A percentile compares a stretch with the other conserved stretches of the same genome.
These are phyloP conservation scores for Pseudolaguvia tuberculata DNA, from an alignment of 2,113 vertebrate species.

Conservation along the genomic window DNA sequence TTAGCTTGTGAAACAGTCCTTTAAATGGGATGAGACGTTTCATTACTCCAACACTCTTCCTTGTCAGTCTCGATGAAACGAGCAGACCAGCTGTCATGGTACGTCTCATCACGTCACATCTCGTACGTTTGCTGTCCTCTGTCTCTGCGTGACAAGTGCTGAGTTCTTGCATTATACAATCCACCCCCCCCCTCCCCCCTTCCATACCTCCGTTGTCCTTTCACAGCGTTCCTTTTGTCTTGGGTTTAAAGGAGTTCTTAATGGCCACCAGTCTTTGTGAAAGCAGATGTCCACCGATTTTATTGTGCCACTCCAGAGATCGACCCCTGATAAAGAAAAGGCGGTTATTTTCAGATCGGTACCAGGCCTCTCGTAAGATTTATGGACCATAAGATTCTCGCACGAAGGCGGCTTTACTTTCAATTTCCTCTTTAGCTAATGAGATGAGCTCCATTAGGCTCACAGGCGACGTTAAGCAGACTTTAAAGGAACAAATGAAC, in stretches of 20 bases:
- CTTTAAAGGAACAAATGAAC: conserved; percentile 30
- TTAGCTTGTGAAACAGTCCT: conserved; percentile 34
- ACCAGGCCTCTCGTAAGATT: conserved; percentile 21
- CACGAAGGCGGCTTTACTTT: conserved; percentile 40
- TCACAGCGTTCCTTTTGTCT: conserved; percentile 57
- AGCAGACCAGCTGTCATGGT: conserved; percentile 14
- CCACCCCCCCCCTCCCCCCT: no score
- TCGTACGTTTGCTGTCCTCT: conserved; percentile 23
- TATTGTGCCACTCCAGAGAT: conserved; percentile 71
- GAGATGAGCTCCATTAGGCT: conserved; percentile 41
- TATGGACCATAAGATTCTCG: conserved; percentile 12
- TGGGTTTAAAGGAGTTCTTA: conserved; percentile 64
- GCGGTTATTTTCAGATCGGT: not conserved
- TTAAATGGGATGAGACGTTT: conserved; percentile 50
- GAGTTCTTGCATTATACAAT: not conserved
- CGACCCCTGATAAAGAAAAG: conserved; percentile 64
- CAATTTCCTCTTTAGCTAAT: conserved; percentile 49
- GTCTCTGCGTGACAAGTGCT: conserved; percentile 7
- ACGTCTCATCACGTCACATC: conserved; percentile 31
- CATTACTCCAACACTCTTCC: conserved; percentile 46
- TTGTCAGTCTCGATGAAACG: conserved; percentile 45
- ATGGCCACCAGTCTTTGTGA: conserved; percentile 63
- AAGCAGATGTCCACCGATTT: conserved; percentile 67
- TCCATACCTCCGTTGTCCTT: not conserved
- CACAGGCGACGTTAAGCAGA: conserved; percentile 31